Conservation (phyloP, 2,113 vertebrate species). For the Ranitomeya imitator region DNA sequence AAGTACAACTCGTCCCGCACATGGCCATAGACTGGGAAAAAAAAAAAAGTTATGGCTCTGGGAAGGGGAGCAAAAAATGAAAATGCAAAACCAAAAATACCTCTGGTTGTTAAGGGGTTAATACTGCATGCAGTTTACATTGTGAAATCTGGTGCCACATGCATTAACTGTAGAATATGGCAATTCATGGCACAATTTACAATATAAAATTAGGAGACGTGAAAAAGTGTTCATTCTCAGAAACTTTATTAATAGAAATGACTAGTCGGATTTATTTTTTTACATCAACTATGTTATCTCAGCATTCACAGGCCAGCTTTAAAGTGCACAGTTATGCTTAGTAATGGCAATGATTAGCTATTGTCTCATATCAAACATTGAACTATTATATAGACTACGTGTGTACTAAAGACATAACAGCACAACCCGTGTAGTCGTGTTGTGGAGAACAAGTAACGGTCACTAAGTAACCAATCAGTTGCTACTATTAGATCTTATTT, state of each 20-base stretch:
- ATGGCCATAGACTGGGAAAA: too few relatives aligned
- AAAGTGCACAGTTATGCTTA: conserved; percentile 10
- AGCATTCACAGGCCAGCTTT: background rate
- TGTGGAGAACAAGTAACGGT: background rate
- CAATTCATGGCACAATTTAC: background rate
- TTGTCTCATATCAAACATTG: background rate
- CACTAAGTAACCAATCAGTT: background rate
- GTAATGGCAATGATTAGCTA: background rate
- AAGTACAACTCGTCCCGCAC: too few relatives aligned
- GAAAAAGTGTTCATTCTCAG: background rate
- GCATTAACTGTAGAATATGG: background rate
- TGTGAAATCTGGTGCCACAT: too few relatives aligned
- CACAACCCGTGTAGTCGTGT: background rate
- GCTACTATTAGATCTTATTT: conserved; percentile 72
- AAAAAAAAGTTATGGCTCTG: too few relatives aligned
- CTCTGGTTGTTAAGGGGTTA: too few relatives aligned
- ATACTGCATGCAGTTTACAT: too few relatives aligned
- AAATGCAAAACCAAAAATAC: too few relatives aligned
- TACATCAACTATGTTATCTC: background rate
- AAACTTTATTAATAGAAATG: conserved; percentile 35
- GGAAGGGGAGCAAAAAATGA: too few relatives aligned
- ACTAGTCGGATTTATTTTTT: background rate
- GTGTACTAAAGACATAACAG: background rate
- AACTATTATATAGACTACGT: background rate
- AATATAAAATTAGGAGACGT: background rate